These are phyloP conservation scores for Grus americana DNA, from an alignment of 2,113 vertebrate genomes.

Conservation along the genomic window DNA sequence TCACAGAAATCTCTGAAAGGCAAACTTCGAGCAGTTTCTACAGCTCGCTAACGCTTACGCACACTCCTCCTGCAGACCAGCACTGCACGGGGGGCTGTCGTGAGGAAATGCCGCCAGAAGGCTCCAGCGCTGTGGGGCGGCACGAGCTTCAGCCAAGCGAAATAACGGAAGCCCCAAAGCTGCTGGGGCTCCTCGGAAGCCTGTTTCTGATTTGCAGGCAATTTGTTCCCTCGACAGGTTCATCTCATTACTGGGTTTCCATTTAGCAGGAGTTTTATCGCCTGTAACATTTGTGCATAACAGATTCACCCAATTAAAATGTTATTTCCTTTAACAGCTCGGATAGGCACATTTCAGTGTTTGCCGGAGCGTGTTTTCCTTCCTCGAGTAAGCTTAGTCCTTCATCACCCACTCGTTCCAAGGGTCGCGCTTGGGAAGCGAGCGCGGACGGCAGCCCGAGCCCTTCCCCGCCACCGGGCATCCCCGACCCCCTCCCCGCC, in stretches of 20 bases:
- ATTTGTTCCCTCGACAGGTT: neutral
- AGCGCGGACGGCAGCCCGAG: accelerated
- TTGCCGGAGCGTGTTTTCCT: neutral
- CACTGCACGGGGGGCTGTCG: accelerated
- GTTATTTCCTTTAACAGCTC: neutral
- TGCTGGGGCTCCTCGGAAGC: neutral
- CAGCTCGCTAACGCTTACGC: neutral
- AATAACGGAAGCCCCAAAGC: neutral
- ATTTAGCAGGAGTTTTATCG: neutral
- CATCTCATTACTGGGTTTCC: neutral
- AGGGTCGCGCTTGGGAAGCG: neutral
- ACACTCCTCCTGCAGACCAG: accelerated
- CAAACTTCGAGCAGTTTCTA: neutral
- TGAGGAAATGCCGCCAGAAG: neutral
- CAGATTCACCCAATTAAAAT: neutral
- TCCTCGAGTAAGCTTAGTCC: neutral
- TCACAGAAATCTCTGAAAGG: too few species aligned
- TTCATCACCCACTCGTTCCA: neutral
- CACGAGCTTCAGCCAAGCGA: neutral
- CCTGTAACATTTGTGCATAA: neutral
- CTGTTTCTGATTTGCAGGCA: neutral
- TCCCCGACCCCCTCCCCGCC: neutral
- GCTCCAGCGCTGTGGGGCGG: accelerated
- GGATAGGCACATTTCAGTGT: neutral
- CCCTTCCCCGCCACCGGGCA: too few species aligned